Conservation (phyloP, 2,113 vertebrate species). For the Erythrolamprus reginae region DNA sequence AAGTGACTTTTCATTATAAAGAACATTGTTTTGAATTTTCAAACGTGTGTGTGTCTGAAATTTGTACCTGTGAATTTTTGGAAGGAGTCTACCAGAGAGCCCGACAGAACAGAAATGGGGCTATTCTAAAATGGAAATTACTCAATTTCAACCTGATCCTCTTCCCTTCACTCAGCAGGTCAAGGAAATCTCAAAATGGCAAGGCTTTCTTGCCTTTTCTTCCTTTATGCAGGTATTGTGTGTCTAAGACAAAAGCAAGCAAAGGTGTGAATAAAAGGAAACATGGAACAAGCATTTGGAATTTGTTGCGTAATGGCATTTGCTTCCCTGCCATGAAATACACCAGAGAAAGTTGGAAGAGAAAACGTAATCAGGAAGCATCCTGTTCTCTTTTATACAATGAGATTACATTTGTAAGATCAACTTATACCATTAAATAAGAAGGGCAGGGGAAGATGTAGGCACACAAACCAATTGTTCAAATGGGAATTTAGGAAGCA, state of each 20-base stretch:
- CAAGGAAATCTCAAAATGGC: constrained; percentile 8
- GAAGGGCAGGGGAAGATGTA: constrained; percentile 17
- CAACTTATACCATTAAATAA: constrained; percentile 22
- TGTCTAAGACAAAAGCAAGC: constrained; percentile 3
- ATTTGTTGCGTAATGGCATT: constrained; percentile 28
- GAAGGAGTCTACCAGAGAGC: too few species aligned
- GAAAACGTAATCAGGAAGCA: not conserved
- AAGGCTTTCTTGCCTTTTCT: not conserved
- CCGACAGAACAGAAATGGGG: too few species aligned
- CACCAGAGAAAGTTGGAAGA: constrained; percentile 5
- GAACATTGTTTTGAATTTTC: too few species aligned
- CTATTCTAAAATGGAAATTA: not conserved
- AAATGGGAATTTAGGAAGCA: constrained; percentile 28
- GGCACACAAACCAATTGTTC: constrained; percentile 25
- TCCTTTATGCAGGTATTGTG: not conserved
- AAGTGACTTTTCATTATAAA: too few species aligned
- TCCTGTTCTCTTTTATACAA: constrained; percentile 3
- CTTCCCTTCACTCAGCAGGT: not conserved
- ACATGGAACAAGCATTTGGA: not conserved
- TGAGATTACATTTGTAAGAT: constrained; percentile 24
- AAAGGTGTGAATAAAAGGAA: constrained; percentile 18
- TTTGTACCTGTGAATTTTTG: too few species aligned
- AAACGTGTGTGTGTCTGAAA: too few species aligned
- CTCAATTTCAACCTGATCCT: not conserved
- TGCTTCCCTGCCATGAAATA: constrained; percentile 6